phyloP scores from a whole-genome alignment of 2,113 vertebrate species.

The Aegithalos caudatus region DNA sequence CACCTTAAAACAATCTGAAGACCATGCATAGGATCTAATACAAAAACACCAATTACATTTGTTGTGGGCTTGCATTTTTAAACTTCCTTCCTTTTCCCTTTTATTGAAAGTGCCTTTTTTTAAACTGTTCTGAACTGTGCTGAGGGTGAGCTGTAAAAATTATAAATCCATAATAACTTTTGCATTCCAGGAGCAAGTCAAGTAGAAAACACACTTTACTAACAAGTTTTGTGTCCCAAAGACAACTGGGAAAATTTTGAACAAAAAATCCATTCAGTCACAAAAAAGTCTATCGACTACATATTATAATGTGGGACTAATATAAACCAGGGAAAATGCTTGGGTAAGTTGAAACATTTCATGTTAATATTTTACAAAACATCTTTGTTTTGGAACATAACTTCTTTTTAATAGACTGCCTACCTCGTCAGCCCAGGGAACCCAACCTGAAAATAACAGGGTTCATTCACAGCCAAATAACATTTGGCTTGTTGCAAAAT shows the following conservation, averaged over 20 bases:
- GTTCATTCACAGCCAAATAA: background rate
- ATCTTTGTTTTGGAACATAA: background rate
- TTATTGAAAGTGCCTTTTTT: background rate
- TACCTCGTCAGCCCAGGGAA: background rate
- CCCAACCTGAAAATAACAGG: background rate
- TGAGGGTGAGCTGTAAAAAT: background rate
- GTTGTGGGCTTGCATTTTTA: background rate
- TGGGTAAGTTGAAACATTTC: conserved; percentile 44
- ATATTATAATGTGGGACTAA: background rate
- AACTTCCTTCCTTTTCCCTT: background rate
- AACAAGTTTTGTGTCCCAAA: background rate
- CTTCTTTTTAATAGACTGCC: background rate
- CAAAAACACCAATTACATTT: background rate
- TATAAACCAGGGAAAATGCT: background rate
- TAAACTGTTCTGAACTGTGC: background rate
- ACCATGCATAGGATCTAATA: background rate
- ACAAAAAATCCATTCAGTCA: background rate
- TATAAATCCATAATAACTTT: background rate
- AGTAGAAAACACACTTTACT: background rate
- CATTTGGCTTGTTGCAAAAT: background rate
- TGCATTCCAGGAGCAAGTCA: background rate
- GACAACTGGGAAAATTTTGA: background rate
- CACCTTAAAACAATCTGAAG: background rate
- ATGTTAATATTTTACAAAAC: background rate
- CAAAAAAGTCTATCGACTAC: background rate